Base-by-base conservation (phyloP, 2,888 invertebrate genomes). In the Cerastoderma edule region DNA sequence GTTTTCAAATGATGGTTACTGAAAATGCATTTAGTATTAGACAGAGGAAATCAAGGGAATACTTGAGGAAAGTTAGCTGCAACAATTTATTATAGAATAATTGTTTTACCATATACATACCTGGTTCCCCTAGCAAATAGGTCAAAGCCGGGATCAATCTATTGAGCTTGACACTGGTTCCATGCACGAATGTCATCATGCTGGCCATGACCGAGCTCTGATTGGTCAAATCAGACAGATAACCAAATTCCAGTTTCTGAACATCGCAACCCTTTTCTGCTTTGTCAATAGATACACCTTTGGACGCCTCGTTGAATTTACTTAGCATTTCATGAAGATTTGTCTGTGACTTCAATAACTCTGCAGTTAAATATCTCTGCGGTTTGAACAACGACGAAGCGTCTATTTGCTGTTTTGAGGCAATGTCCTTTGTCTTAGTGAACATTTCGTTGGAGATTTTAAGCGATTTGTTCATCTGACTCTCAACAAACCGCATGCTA, bases 81-180 rank as follows among this genome's bases (percentile, higher is more conserved):
- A n/a, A n/a, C n/a, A n/a, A n/a, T n/a, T n/a, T n/a, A n/a, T n/a
- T n/a, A n/a, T n/a, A n/a, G n/a, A n/a, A n/a, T n/a, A n/a, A n/a
- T n/a, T n/a, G n/a, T n/a, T n/a, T n/a, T n/a, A n/a, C n/a, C n/a
- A n/a, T n/a, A 13, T 22, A 53, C 83, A 67, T 75, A 89, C 89
- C 89, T 83, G 88, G 87, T 78, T 89, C 88, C 13, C 87, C 88
- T 27, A 88, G 72, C 3, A 89, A 76, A 35, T 81, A 75, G n/a
- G 89, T 88, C 53, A 89, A 70, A 0, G 88, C 86, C 13, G 89
- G 89, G 53, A 87, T 84, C 24, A 88, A 69, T 30, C 87, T 67
- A 28, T 85, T 78, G 6, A 89, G 72, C 70, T 85, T 86, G 4
- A 77, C 53, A 46, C 82, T 85, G 6, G 88, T 87, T 35, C 72